A percentile compares a stretch with the other conserved stretches of the same genome.
phyloP scores from a whole-genome alignment of 2,113 vertebrate genomes.

The Phrynosoma platyrhinos region DNA sequence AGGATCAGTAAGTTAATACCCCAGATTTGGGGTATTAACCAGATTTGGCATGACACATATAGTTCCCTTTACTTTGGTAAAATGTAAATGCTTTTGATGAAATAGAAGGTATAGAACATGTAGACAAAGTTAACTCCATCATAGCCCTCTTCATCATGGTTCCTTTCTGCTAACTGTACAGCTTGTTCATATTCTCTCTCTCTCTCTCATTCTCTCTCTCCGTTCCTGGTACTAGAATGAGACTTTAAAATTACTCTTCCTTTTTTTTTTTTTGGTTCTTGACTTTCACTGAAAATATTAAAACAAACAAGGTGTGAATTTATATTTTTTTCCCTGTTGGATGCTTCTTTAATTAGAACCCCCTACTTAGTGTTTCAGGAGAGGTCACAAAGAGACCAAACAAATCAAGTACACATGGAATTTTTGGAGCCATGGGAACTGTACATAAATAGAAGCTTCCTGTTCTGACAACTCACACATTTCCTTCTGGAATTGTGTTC shows the following conservation, averaged over 20 bases:
- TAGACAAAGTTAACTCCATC: too few relatives aligned
- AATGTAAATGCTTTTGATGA: too few relatives aligned
- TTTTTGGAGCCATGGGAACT: constrained; percentile 66
- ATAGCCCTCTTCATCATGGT: too few relatives aligned
- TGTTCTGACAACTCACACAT: constrained; percentile 65
- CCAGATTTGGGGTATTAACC: too few relatives aligned
- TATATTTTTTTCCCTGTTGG: constrained; percentile 39
- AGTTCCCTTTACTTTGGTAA: too few relatives aligned
- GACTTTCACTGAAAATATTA: constrained; percentile 60
- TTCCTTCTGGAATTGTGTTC: constrained; percentile 57
- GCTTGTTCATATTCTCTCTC: neutral
- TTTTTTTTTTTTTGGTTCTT: neutral
- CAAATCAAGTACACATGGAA: constrained; percentile 66
- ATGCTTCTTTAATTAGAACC: constrained; percentile 66
- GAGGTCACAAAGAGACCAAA: constrained; percentile 66
- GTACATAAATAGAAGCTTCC: constrained; percentile 71
- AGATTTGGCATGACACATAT: too few relatives aligned
- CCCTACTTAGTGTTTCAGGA: constrained; percentile 62
- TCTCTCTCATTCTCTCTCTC: neutral
- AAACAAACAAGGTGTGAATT: constrained; percentile 63
- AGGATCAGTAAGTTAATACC: too few relatives aligned
- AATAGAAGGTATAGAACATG: too few relatives aligned
- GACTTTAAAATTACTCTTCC: constrained; percentile 61
- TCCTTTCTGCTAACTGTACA: neutral
- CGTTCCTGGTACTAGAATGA: constrained; percentile 12